Evolutionary conservation across 2,797 vertebrate genomes (phyloP), one percentile per base, ranked within the genome.

Genomic region (Artibeus lituratus): DNA sequence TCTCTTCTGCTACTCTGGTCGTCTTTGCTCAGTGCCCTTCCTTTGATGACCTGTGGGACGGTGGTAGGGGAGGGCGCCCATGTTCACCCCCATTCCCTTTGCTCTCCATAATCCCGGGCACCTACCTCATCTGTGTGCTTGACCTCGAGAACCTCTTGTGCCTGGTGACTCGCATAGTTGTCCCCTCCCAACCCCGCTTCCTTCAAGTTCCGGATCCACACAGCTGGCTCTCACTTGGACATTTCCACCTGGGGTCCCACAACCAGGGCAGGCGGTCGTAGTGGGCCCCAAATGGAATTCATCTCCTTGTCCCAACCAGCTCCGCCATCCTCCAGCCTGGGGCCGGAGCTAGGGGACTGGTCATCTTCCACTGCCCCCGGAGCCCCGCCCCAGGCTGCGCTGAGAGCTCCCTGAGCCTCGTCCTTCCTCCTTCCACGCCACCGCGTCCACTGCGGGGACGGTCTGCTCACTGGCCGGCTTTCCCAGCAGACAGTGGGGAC

Each of bases 401-500:
- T 3, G 29, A 65, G 86, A 15, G 0, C 47, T 29, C 42, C 32
- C 67, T 19, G 53, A 29, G 29, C 7, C 57, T 49, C 9, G 53
- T 11, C 35, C 74, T 51, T 11, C 44, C 49, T 55, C 21, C 29
- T 10, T 6, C 7, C 59, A 37, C 7, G 5, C 18, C 12, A 26
- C 57, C 1, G 0, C 12, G 16, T 5, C 35, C 37, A 0, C 62
- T 18, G 19, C 10, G 0, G 1, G 69, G 37, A 35, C 1, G 2
- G 18, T 11, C 24, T 70, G 44, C 67, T 37, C 32, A 3, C n/a
- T 14, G 47, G 9, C 65, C 22, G 59, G 29, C 72, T 81, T 94
- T 81, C 76, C 51, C 6, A 42, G 67, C 10, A 65, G 18, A 47
- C 76, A 32, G 44, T 15, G 22, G 81, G 57, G 22, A 29, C 42